Conservation (phyloP, 2,888 invertebrate genomes). For the Bellardia pandia region DNA sequence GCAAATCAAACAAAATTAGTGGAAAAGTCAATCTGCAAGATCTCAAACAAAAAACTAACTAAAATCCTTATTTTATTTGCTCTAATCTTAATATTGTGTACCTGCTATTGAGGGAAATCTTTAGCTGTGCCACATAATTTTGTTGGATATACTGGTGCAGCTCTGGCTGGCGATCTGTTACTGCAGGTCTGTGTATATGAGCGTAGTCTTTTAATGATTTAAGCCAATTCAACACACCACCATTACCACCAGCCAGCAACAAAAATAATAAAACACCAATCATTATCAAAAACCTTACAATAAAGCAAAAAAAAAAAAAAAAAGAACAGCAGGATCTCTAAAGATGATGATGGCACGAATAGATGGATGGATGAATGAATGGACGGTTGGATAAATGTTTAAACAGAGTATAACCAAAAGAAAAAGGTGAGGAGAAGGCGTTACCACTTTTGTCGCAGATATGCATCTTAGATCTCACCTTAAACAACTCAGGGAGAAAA, state of each 20-base stretch:
- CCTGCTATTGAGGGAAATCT: no score
- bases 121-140: no score
- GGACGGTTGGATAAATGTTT: conserved; percentile 44
- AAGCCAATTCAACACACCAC: conserved; percentile 81
- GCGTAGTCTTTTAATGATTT: conserved; percentile 81
- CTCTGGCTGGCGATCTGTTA: not conserved
- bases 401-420: conserved; percentile 34
- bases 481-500: conserved; percentile 24
- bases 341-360: conserved; percentile 46
- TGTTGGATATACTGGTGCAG: no score
- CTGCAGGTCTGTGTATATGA: not conserved
- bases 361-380: conserved; percentile 42
- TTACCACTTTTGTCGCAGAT: conserved; percentile 74
- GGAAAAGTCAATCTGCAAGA: no score
- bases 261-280: conserved; percentile 47
- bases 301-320: not conserved
- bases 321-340: conserved; percentile 30
- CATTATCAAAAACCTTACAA: conserved; percentile 46
- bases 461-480: conserved; percentile 69
- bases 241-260: conserved; percentile 75
- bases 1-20: no score
- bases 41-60: no score
- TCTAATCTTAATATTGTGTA: no score
- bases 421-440: conserved; percentile 74
- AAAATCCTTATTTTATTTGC: no score